Base-by-base conservation (phyloP, 2,888 invertebrate species). In the Resseliella maxima region DNA sequence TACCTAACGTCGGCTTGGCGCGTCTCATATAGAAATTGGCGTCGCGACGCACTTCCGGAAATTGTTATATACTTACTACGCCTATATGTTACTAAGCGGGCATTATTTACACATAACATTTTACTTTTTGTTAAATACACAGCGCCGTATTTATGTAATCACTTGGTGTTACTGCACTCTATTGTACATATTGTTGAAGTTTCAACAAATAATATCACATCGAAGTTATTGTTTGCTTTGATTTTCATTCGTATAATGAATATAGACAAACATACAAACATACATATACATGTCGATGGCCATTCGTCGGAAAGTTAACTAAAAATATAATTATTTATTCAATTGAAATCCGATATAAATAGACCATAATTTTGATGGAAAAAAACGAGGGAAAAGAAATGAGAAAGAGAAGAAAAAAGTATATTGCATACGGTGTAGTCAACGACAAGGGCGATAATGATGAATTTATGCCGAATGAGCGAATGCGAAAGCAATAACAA, bases 1-100 rank as follows among this genome's bases (percentile, higher is more conserved):
- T 89, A 88, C 89, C 88, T 88, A 89, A 88, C 88, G 88, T 88
- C 88, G 88, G 88, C 87, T 87, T 88, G 88, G 88, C 88, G 88
- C 87, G 88, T 87, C 87, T 87, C 88, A n/a, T 72, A 35, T 31
- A 5, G 15, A 72, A 72, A 72, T 72, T 15, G 88, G 87, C 88
- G 85, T 85, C 85, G 54, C 85, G 85, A 85, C 85, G 54, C 35
- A 50, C 85, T 85, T 85, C 85, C 85, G 85, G 85, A 85, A 85
- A 85, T n/a, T 85, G 27, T 45, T 45, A 72, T 72, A 31, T 72
- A 72, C 72, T 15, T 72, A n/a, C n/a, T 72, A 15, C 72, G 72
- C 72, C 72, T 72, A 72, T 72, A 31, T 72, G 72, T 72, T 72
- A 72, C 72, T 72, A 15, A 72, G 35, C 72, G 72, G 72, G 31